Evolutionary conservation across 2,888 invertebrate species (phyloP).

Genomic region (Drosophila algonquin): DNA sequence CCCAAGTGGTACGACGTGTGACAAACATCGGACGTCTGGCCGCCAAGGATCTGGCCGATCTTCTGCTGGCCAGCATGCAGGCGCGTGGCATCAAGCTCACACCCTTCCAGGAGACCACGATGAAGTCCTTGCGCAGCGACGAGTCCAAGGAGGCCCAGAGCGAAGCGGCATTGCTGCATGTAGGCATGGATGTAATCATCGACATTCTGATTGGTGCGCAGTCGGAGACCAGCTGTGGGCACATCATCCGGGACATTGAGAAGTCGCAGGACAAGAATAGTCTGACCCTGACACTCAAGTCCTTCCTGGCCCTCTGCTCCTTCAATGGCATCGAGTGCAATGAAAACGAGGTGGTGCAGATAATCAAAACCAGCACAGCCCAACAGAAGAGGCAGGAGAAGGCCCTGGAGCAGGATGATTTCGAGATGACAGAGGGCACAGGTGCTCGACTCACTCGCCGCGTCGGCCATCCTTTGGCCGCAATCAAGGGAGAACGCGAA

Average conservation of each 20-base stretch:
- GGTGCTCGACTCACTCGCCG: conserved; percentile 18
- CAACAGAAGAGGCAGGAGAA: conserved; percentile 9
- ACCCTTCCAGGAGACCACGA: conserved; percentile 40
- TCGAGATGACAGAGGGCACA: conserved; percentile 25
- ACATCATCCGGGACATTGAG: conserved; percentile 58
- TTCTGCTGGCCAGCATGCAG: conserved; percentile 68
- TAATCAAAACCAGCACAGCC: conserved; percentile 56
- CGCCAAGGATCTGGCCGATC: conserved; percentile 67
- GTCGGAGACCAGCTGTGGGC: conserved; percentile 47
- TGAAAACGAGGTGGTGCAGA: conserved; percentile 59
- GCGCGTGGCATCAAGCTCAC: conserved; percentile 52
- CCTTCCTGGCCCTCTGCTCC: conserved; percentile 56
- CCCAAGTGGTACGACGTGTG: conserved; percentile 5
- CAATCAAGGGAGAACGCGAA: conserved; percentile 54
- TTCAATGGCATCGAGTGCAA: conserved; percentile 64
- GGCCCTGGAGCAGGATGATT: conserved; percentile 9
- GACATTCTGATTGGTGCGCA: conserved; percentile 60
- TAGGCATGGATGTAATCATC: conserved; percentile 68
- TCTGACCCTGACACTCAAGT: conserved; percentile 51
- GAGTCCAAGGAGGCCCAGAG: conserved; percentile 31
- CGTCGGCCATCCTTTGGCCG: background rate
- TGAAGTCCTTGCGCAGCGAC: conserved; percentile 47
- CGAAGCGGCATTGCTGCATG: conserved; percentile 44
- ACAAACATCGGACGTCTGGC: conserved; percentile 57
- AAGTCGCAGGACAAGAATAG: conserved; percentile 51